phyloP scores from a whole-genome alignment of 2,113 vertebrate genomes.

The Oxygymnocypris stewartii region DNA sequence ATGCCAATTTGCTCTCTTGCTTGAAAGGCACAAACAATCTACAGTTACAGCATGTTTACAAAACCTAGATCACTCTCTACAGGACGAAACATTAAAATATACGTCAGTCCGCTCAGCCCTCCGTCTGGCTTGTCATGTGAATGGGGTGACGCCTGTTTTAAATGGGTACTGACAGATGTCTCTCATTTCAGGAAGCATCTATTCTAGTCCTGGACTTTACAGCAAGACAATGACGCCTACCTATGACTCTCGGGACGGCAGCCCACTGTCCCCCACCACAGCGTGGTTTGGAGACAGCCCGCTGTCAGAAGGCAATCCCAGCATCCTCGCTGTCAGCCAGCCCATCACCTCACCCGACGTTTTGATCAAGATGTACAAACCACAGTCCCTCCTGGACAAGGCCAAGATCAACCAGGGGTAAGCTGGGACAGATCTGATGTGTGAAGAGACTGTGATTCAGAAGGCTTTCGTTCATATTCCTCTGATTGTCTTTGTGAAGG shows the following conservation, averaged over 20 bases:
- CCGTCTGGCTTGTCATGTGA: neutral
- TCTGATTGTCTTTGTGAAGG: slow-evolving; percentile 69
- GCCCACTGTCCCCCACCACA: slow-evolving; percentile 93
- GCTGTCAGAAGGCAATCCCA: slow-evolving; percentile 95
- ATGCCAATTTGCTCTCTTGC: neutral
- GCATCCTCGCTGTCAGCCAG: slow-evolving; percentile 96
- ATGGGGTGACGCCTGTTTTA: neutral
- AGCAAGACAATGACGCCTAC: slow-evolving; percentile 99
- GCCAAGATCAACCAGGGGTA: slow-evolving; percentile 99
- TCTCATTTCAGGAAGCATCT: slow-evolving; percentile 91
- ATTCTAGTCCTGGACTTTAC: slow-evolving; percentile 97
- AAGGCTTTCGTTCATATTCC: neutral
- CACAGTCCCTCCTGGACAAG: slow-evolving; percentile 95
- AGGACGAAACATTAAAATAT: neutral
- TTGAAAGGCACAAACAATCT: neutral
- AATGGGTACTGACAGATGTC: slow-evolving; percentile 42
- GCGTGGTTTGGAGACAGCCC: slow-evolving; percentile 99
- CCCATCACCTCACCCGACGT: slow-evolving; percentile 93
- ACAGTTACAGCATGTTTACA: neutral
- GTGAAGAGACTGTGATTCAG: neutral
- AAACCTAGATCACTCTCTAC: neutral
- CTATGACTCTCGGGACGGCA: slow-evolving; percentile 95
- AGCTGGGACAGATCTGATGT: slow-evolving; percentile 59
- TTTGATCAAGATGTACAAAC: slow-evolving; percentile 95
- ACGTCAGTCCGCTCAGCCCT: neutral